Evolutionary conservation across 2,888 invertebrate genomes (phyloP).

Genomic region (Tipula lateralis): DNA sequence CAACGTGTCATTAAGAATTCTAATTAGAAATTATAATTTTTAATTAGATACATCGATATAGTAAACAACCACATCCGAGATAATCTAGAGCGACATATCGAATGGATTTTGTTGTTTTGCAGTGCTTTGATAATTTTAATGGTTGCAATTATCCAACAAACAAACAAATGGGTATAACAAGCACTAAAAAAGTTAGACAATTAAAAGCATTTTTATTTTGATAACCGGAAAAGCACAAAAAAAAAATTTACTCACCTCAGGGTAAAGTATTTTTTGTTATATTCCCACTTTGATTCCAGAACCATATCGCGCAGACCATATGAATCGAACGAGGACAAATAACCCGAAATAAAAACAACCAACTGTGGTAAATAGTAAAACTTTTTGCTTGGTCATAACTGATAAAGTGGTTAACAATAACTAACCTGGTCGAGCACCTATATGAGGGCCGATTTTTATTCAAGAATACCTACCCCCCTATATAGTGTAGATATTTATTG

Average conservation of each 20-base stretch:
- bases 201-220: background rate
- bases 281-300: background rate
- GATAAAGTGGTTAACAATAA: conserved; percentile 15
- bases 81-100: background rate
- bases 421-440: background rate
- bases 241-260: background rate
- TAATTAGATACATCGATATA: background rate
- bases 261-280: background rate
- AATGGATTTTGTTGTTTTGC: background rate
- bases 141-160: conserved; percentile 1
- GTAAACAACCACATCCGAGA: background rate
- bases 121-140: conserved; percentile 13
- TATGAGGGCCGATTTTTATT: conserved; percentile 13
- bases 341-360: background rate
- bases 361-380: background rate
- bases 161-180: background rate
- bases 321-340: background rate
- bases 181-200: background rate
- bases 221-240: background rate
- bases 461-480: background rate
- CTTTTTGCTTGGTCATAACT: background rate
- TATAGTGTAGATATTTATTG: background rate
- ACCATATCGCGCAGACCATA: background rate
- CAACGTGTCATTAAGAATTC: conserved; percentile 19
- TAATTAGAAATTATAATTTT: background rate